Evolutionary conservation across 2,797 vertebrate species (phyloP).

Genomic region (Cercopithecus diana): DNA sequence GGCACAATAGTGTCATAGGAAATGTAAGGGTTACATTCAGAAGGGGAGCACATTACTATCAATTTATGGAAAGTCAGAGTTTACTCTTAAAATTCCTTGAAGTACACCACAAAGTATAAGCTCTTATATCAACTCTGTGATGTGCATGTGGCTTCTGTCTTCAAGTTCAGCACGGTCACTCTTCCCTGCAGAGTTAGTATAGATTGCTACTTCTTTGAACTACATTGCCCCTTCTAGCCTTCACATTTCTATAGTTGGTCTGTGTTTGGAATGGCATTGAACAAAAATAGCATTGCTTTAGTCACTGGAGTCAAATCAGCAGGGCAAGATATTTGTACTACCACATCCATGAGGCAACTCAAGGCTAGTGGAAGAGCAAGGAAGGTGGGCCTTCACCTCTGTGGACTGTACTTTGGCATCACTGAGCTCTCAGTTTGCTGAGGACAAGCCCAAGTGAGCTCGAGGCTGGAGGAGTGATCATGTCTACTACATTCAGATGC

Average conservation of each 20-base stretch:
- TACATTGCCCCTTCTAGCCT: not conserved
- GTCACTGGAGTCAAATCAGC: not conserved
- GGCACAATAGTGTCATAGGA: not conserved
- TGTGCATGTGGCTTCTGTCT: not conserved
- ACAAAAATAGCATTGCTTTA: not conserved
- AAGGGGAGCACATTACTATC: not conserved
- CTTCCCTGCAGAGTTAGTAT: not conserved
- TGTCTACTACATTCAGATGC: not conserved
- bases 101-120: not conserved
- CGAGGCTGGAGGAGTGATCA: not conserved
- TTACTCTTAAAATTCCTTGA: not conserved
- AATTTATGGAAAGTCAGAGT: not conserved
- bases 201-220: constrained; percentile 7
- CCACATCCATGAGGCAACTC: not conserved
- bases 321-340: not conserved
- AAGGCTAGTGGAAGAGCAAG: not conserved
- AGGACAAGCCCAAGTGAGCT: not conserved
- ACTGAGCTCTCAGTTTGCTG: not conserved
- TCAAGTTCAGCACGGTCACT: not conserved
- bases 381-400: not conserved
- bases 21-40: not conserved
- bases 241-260: constrained; percentile 23
- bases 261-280: not conserved
- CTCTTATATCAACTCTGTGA: not conserved
- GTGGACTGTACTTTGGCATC: not conserved